Conservation (phyloP, 2,888 invertebrate genomes). For the Trissoscelio sp. region DNA sequence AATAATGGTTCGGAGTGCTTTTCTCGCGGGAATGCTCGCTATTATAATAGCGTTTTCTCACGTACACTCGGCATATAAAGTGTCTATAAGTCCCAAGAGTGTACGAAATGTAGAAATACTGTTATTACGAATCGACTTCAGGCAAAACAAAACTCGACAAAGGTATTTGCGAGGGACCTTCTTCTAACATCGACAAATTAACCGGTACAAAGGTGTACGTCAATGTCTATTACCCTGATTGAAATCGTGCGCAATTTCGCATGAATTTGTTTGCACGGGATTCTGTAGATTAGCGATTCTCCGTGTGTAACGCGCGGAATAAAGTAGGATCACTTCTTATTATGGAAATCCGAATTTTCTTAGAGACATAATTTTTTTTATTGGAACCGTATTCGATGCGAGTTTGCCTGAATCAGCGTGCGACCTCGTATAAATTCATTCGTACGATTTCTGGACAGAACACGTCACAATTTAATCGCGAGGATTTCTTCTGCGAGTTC, state of each 20-base stretch:
- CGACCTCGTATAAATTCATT: conserved; percentile 30
- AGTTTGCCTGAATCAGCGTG: conserved; percentile 11
- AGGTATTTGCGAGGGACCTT: conserved; percentile 1
- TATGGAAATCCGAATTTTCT: conserved; percentile 8
- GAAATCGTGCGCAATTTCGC: conserved; percentile 4
- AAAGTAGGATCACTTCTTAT: conserved; percentile 15
- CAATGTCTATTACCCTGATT: conserved; percentile 26
- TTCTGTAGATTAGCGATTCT: conserved; percentile 5
- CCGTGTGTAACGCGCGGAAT: neutral
- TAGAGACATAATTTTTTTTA: conserved; percentile 9
- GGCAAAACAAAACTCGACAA: conserved; percentile 37
- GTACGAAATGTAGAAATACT: conserved; percentile 36
- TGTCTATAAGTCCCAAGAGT: conserved; percentile 73
- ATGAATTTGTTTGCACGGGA: neutral
- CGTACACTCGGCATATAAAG: conserved; percentile 79
- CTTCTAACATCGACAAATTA: conserved; percentile 22
- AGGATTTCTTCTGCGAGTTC: conserved; percentile 56
- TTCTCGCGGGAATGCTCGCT: conserved; percentile 75
- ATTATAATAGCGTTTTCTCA: conserved; percentile 81
- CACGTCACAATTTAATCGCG: conserved; percentile 64
- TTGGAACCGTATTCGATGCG: neutral
- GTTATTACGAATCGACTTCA: conserved; percentile 41
- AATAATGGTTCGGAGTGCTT: conserved; percentile 60
- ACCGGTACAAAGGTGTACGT: conserved; percentile 1
- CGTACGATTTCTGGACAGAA: conserved; percentile 51